Base-by-base conservation (phyloP, 2,113 vertebrate genomes). In the Suricata suricatta region DNA sequence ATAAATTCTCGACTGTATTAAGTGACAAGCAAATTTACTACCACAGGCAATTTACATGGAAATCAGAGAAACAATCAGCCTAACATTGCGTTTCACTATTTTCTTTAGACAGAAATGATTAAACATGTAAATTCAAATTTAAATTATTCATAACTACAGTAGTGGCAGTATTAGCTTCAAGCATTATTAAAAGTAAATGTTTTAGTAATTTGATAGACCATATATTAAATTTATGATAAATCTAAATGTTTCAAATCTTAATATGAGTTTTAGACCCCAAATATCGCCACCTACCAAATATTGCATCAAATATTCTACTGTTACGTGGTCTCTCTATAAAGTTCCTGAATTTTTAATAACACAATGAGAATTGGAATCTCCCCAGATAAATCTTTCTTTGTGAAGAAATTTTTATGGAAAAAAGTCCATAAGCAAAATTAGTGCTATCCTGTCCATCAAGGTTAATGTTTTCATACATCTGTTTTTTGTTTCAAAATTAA, bases 31-130 rank as follows among this genome's bases (percentile, higher is more conserved):
- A 74, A 96, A 97, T 96, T 96, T 98, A 94, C 95, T 98, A 98
- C 98, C 88, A 87, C 69, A 98, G 82, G 11, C 97, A 97, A 96
- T 96, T 82, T 98, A 95, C 96, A 97, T 96, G 77, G 68, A 97
- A 97, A 84, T 96, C 97, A 97, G 79, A 97, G 91, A 97, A 96
- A 57, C 44, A 95, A 87, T 91, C 86, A 97, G 60, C 74, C 57
- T 87, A 77, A 95, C 41, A 69, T 88, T 97, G 7, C 93, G 91
- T 97, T 96, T 97, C 94, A 94, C 35, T 88, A 35, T 95, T 98
- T 96, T 98, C 96, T 83, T 71, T 38, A 96, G 90, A 86, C 44
- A 96, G 93, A 98, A 98, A 97, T 98, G 96, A 98, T 96, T 95
- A 98, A 97, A 95, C 25, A 95, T 82, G 86, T 96, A 90, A 97